A percentile compares a stretch with the other conserved stretches of the same genome.
These are phyloP conservation scores for Gambusia yucatana DNA, from an alignment of 2,797 vertebrate species.

Conservation along the genomic window DNA sequence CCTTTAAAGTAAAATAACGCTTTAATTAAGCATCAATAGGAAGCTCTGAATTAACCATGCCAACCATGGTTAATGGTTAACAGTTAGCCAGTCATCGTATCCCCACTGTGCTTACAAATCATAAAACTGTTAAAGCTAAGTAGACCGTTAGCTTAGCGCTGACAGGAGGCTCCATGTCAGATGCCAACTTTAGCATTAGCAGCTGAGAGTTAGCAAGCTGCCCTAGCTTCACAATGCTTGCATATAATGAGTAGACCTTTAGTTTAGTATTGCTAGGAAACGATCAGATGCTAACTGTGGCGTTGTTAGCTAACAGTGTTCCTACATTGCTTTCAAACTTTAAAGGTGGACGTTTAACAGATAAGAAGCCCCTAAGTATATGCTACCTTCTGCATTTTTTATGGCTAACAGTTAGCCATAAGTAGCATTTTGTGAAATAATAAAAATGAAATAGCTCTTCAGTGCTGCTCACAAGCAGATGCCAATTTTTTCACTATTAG, in stretches of 20 bases:
- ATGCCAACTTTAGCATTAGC: not conserved
- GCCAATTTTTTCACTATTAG: not conserved
- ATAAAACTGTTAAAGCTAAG: not conserved
- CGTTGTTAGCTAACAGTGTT: not conserved
- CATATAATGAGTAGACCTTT: not conserved
- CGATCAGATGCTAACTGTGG: not conserved
- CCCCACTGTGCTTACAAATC: not conserved
- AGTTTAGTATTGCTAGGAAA: not conserved
- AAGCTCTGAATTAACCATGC: not conserved
- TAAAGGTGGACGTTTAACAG: not conserved
- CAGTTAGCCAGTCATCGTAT: not conserved
- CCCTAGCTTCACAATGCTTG: not conserved
- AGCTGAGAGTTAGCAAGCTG: not conserved
- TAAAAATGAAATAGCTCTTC: not conserved
- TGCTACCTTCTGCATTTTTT: not conserved
- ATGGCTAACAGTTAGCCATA: not conserved
- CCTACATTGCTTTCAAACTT: not conserved
- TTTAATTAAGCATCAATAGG: not conserved
- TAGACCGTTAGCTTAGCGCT: not conserved
- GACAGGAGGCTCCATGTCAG: not conserved
- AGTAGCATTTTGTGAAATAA: not conserved
- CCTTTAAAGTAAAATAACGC: not conserved
- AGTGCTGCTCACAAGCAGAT: not conserved
- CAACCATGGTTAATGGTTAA: not conserved
- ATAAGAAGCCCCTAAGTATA: not conserved